Base-by-base conservation (phyloP, 2,113 vertebrate species). In the Grammomys dolichurus region DNA sequence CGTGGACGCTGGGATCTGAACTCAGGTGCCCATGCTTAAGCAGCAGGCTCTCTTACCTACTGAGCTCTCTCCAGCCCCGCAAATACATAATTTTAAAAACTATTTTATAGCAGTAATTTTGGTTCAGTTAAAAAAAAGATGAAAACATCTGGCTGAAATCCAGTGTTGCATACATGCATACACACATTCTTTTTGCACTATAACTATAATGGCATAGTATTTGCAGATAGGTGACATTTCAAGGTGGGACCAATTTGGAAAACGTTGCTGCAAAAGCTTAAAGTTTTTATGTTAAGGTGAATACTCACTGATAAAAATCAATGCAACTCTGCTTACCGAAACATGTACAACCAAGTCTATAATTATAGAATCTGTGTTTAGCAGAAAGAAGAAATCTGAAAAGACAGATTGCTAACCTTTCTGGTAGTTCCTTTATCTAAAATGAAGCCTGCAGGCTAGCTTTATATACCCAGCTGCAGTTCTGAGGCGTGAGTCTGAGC, bases 381-480 rank as follows among this genome's bases (percentile, higher is more conserved):
- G 86, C 95, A 97, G 96, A 95, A 80, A 95, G 58, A 86, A 94
- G 67, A 93, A 88, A 92, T 95, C 58, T 91, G 77, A 96, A 92
- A 93, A 96, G 93, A 95, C 96, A 97, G 92, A 95, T 54, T 95
- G 92, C 95, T 93, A 90, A 51, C 92, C 92, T 95, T 95, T 96
- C 93, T 95, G 77, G 72, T 88, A 94, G 88, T 85, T 96, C 90
- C 82, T 78, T 82, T 78, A 90, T 90, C 95, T 97, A 97, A 96
- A 96, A 97, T 94, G 92, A 96, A 97, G 69, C 77, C 73, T 96
- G 28, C 78, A 87, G 87, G 31, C 33, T 84, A 85, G 56, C 67
- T 80, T 17, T 89, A 46, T 82, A 40, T 69, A 81, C 73, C 60
- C 19, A 88, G 72, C 69, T 76, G 69, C 48, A 67, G 72, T 96